These are phyloP conservation scores for Bicyclus anynana DNA, from an alignment of 1,140 invertebrate species.

Conservation along the genomic window DNA sequence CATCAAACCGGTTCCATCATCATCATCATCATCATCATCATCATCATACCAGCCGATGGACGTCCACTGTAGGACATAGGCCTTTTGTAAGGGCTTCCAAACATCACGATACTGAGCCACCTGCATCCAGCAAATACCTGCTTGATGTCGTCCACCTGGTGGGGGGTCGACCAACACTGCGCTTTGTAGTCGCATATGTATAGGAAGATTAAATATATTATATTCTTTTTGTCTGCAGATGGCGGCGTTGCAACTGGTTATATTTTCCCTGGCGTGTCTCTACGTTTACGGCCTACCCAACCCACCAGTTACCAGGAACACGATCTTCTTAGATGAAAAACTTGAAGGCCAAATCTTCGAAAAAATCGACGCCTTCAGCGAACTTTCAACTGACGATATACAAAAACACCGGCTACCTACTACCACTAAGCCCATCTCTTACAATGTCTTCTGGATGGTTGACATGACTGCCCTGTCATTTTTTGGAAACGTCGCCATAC, in stretches of 20 bases:
- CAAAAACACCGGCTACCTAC: conserved; percentile 77
- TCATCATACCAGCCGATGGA: no score
- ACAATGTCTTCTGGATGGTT: conserved; percentile 62
- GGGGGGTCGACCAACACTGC: no score
- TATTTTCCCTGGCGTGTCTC: conserved; percentile 32
- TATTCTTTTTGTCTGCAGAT: conserved; percentile 41
- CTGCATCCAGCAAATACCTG: no score
- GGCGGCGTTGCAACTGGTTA: conserved; percentile 45
- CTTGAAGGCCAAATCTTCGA: conserved; percentile 52
- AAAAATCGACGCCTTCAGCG: conserved; percentile 26
- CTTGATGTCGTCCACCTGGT: no score
- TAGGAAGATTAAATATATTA: not conserved
- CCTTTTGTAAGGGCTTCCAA: no score
- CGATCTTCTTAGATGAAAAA: conserved; percentile 54
- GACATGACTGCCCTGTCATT: conserved; percentile 64
- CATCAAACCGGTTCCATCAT: no score
- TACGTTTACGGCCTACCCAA: conserved; percentile 29
- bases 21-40: no score
- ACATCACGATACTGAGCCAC: no score
- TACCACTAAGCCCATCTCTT: conserved; percentile 79
- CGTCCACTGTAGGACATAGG: no score
- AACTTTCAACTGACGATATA: conserved; percentile 6
- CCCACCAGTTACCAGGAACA: conserved; percentile 34
- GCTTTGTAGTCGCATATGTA: no score
- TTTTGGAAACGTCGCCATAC: conserved; percentile 78